Conservation (phyloP, 2,797 vertebrate genomes). For the Urosaurus nigricauda region DNA sequence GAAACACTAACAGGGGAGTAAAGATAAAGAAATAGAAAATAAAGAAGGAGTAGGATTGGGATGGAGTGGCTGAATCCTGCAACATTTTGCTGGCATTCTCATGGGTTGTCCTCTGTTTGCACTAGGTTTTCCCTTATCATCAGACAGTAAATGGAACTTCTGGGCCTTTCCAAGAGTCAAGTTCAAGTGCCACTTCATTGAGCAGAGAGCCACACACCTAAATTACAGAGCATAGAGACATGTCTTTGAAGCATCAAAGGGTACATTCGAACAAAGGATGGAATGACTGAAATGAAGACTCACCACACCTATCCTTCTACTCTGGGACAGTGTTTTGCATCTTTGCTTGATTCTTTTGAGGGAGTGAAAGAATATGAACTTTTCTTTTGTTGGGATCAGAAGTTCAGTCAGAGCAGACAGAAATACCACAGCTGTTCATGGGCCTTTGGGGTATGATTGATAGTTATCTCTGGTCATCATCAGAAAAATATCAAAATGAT, state of each 20-base stretch:
- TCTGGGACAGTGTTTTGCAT: background rate
- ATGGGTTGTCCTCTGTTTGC: too few relatives aligned
- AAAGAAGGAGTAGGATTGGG: too few relatives aligned
- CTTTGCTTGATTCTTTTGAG: slow-evolving; percentile 4
- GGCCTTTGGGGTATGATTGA: background rate
- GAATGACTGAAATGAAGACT: slow-evolving; percentile 2
- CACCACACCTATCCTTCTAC: background rate
- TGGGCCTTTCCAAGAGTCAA: background rate
- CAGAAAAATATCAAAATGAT: too few relatives aligned
- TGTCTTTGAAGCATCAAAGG: slow-evolving; percentile 2
- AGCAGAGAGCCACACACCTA: background rate
- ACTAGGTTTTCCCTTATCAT: background rate
- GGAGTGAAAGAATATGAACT: background rate
- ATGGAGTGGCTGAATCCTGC: background rate
- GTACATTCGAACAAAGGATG: slow-evolving; percentile 35
- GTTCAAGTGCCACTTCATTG: background rate
- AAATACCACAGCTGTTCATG: background rate
- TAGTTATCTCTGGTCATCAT: background rate
- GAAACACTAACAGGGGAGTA: too few relatives aligned
- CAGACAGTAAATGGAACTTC: background rate
- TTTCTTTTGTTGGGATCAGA: background rate
- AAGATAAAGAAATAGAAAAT: too few relatives aligned
- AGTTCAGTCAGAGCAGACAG: background rate
- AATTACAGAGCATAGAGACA: background rate
- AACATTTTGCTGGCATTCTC: background rate